Evolutionary conservation across 2,113 vertebrate genomes (phyloP).

Genomic region (Nothobranchius furzeri): DNA sequence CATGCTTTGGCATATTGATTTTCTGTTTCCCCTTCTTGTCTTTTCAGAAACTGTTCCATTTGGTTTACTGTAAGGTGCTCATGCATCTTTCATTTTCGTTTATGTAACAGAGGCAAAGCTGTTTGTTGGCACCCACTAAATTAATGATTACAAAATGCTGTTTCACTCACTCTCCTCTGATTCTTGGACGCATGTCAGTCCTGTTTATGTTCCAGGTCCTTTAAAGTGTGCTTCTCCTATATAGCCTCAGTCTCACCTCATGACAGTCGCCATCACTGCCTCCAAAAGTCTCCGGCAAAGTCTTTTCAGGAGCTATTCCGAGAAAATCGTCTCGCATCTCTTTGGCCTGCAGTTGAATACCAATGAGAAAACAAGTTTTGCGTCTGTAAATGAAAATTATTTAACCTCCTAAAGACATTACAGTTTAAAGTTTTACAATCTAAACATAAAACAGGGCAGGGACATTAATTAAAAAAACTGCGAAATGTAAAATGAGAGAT

Average conservation of each 20-base stretch:
- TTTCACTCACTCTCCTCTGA: constrained; percentile 9
- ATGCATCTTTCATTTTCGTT: constrained; percentile 68
- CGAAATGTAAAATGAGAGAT: too few species aligned
- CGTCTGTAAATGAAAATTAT: too few species aligned
- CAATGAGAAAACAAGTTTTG: too few species aligned
- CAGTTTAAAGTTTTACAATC: too few species aligned
- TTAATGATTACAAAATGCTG: constrained; percentile 46
- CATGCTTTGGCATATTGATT: constrained; percentile 22
- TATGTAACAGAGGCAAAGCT: constrained; percentile 62
- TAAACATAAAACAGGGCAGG: too few species aligned
- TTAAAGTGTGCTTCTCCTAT: not conserved
- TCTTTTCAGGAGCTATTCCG: too few species aligned
- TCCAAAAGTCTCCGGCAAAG: too few species aligned
- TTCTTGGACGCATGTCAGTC: not conserved
- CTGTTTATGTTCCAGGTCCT: not conserved
- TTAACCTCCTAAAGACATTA: too few species aligned
- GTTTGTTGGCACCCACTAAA: constrained; percentile 39
- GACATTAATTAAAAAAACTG: too few species aligned
- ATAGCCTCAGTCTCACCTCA: not conserved
- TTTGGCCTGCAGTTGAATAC: too few species aligned
- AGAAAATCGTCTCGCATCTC: too few species aligned
- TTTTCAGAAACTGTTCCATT: constrained; percentile 34
- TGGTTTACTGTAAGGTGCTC: constrained; percentile 36
- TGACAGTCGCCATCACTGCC: too few species aligned
- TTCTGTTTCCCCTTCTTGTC: constrained; percentile 14